Percentiles rank a stretch among this genome's conserved stretches.
phyloP scores from a whole-genome alignment of 2,888 invertebrate species.

The Drosophila pegasa region DNA sequence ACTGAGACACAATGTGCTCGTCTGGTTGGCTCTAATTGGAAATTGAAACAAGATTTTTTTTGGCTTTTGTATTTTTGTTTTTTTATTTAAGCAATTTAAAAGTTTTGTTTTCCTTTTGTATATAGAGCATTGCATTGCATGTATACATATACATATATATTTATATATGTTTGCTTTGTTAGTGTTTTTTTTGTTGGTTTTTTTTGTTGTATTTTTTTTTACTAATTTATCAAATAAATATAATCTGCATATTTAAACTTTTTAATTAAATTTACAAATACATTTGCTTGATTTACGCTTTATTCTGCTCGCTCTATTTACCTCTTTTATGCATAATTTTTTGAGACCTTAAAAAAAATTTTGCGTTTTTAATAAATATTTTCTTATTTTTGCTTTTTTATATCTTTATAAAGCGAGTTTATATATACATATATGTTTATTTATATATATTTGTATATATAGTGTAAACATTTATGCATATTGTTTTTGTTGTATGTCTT shows the following conservation, averaged over 20 bases:
- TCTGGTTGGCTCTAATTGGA: conserved; percentile 13
- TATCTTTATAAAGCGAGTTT: conserved; percentile 54
- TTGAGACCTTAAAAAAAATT: conserved; percentile 38
- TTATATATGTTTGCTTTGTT: conserved; percentile 38
- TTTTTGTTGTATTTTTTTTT: conserved; percentile 23
- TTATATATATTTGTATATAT: conserved; percentile 21
- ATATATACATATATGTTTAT: conserved; percentile 35
- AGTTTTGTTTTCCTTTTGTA: conserved; percentile 57
- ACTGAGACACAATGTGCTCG: conserved; percentile 11
- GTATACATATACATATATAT: conserved; percentile 47
- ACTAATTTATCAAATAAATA: conserved; percentile 69
- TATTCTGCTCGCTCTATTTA: conserved; percentile 10
- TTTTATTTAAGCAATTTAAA: conserved; percentile 78
- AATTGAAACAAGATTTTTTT: conserved; percentile 8
- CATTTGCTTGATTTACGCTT: conserved; percentile 29
- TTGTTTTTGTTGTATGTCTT: conserved; percentile 18
- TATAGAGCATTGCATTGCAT: conserved; percentile 70
- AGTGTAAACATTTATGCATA: conserved; percentile 61
- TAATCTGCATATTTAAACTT: conserved; percentile 60
- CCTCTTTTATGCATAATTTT: conserved; percentile 28
- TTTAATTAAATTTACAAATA: conserved; percentile 68
- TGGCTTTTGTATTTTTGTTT: conserved; percentile 49
- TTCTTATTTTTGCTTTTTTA: conserved; percentile 12
- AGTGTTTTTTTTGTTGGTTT: conserved; percentile 27
- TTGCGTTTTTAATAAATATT: conserved; percentile 57